Evolutionary conservation across 2,113 vertebrate genomes (phyloP).

Genomic region (Ramphastos sulfuratus): DNA sequence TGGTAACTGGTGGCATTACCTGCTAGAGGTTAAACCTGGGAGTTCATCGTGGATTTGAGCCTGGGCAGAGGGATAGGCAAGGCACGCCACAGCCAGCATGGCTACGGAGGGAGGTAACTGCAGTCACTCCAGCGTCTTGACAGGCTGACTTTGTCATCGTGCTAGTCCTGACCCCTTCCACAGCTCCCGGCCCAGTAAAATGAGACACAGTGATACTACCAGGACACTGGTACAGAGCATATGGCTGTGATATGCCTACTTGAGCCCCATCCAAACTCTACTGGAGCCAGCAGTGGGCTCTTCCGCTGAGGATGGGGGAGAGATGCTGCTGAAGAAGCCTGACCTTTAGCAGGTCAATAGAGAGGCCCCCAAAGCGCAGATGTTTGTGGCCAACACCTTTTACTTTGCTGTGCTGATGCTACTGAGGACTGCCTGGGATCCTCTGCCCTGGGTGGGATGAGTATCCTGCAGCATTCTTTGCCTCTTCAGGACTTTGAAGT

Average conservation of each 20-base stretch:
- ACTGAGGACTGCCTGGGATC: background rate
- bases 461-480: background rate
- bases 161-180: background rate
- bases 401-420: background rate
- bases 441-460: background rate
- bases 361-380: background rate
- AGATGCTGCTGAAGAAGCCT: background rate
- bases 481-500: background rate
- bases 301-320: background rate
- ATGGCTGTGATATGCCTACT: background rate
- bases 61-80: background rate
- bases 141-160: background rate
- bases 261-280: background rate
- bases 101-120: background rate
- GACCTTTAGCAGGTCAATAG: background rate
- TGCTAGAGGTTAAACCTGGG: background rate
- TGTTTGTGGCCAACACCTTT: background rate
- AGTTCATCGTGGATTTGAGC: background rate
- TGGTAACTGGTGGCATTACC: background rate
- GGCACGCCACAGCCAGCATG: rapidly evolving
- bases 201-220: background rate
- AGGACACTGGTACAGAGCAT: background rate
- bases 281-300: background rate
- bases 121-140: background rate
- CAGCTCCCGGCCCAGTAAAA: background rate